Conservation (phyloP, 2,888 invertebrate genomes). For the Drosophila multiciliata region DNA sequence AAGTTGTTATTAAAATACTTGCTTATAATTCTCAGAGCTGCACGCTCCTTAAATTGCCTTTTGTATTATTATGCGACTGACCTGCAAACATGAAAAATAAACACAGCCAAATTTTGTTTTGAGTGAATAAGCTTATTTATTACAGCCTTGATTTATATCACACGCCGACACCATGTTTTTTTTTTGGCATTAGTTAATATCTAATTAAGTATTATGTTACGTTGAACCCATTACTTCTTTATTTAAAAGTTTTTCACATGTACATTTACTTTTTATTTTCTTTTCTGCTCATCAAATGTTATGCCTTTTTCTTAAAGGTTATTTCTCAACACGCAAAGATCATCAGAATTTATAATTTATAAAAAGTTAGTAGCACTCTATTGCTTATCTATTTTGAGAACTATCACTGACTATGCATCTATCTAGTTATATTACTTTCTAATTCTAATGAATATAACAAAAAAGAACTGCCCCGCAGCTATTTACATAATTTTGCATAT, state of each 20-base stretch:
- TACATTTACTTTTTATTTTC: not conserved
- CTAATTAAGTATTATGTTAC: not conserved
- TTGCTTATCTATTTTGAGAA: not conserved
- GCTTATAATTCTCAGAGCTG: constrained; percentile 32
- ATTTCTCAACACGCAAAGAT: not conserved
- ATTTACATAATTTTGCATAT: constrained; percentile 14
- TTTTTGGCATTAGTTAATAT: no score
- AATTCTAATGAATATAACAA: constrained; percentile 7
- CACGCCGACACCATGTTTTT: not conserved
- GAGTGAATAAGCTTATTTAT: constrained; percentile 15
- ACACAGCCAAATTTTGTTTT: constrained; percentile 2
- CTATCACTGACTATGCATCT: constrained; percentile 6
- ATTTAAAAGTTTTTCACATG: not conserved
- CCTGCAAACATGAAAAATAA: constrained; percentile 8
- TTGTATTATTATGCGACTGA: constrained; percentile 26
- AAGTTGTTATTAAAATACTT: constrained; percentile 38
- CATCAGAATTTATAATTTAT: not conserved
- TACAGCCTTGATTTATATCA: constrained; percentile 5
- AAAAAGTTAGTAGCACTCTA: not conserved
- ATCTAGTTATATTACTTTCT: constrained; percentile 2
- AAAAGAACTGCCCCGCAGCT: not conserved
- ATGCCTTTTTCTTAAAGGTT: not conserved
- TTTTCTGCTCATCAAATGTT: not conserved
- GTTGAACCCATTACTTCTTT: not conserved
- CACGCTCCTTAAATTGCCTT: constrained; percentile 29